Percentiles rank a stretch among this genome's conserved stretches.
Conservation (phyloP, 1,140 invertebrate genomes). For the Anthonomus grandis region DNA sequence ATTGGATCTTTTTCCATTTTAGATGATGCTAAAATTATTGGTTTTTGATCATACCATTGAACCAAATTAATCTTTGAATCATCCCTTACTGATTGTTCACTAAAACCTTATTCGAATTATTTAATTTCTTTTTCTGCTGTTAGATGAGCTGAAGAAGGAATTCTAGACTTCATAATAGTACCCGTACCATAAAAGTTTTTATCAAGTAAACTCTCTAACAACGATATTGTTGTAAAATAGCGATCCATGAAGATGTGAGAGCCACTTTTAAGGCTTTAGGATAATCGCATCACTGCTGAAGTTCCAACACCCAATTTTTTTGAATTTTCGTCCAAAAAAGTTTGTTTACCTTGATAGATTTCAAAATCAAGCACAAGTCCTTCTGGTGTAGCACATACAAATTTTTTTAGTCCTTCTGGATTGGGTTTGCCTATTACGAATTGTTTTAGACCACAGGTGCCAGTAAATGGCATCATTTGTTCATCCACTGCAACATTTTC, state of each 20-base stretch:
- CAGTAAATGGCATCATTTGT: slow-evolving; percentile 22
- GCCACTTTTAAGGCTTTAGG: slow-evolving; percentile 7
- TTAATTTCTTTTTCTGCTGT: slow-evolving; percentile 15
- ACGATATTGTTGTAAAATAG: slow-evolving; percentile 14
- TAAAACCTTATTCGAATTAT: slow-evolving; percentile 10
- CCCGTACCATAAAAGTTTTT: not conserved
- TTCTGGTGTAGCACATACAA: slow-evolving; percentile 33
- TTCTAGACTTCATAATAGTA: slow-evolving; percentile 9
- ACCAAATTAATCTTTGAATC: slow-evolving; percentile 22
- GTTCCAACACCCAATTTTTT: slow-evolving; percentile 17
- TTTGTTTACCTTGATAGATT: slow-evolving; percentile 30
- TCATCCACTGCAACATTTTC: slow-evolving; percentile 15
- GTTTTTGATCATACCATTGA: slow-evolving; percentile 24
- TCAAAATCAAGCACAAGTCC: slow-evolving; percentile 41
- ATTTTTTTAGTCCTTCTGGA: slow-evolving; percentile 34
- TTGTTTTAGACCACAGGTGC: slow-evolving; percentile 9
- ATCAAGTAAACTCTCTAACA: slow-evolving; percentile 11
- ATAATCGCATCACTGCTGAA: slow-evolving; percentile 18
- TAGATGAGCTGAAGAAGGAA: slow-evolving; percentile 11
- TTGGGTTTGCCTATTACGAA: slow-evolving; percentile 26
- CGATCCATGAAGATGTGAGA: slow-evolving; percentile 18
- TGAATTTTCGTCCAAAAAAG: not conserved
- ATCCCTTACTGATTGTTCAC: slow-evolving; percentile 7
- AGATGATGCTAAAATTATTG: slow-evolving; percentile 20
- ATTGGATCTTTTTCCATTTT: slow-evolving; percentile 19